phyloP scores from a whole-genome alignment of 2,888 invertebrate species.

The Brenthis daphne region DNA sequence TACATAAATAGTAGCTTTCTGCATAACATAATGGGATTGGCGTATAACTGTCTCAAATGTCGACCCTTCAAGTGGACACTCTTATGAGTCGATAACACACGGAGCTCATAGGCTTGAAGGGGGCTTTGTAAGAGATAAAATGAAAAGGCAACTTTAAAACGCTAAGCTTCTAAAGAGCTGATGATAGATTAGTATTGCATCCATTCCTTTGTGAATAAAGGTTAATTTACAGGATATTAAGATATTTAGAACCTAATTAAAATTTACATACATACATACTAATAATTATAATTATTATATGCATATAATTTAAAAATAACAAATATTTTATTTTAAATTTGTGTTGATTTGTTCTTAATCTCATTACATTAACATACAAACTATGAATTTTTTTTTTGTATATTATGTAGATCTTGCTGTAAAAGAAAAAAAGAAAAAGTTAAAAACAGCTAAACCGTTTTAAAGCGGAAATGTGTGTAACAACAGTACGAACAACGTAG shows the following conservation, averaged over 20 bases:
- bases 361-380: no score
- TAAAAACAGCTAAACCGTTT: no score
- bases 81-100: slow-evolving; percentile 23
- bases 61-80: slow-evolving; percentile 23
- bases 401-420: no score
- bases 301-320: no score
- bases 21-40: slow-evolving; percentile 1
- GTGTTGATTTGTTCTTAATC: no score
- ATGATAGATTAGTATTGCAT: slow-evolving; percentile 21
- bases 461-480: no score
- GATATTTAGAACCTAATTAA: slow-evolving; percentile 1
- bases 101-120: slow-evolving; percentile 17
- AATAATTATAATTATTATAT: no score
- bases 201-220: slow-evolving; percentile 7
- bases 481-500: no score
- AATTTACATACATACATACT: no score
- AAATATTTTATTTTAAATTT: no score
- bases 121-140: slow-evolving; percentile 22
- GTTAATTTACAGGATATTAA: not conserved
- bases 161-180: slow-evolving; percentile 21
- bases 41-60: slow-evolving; percentile 20
- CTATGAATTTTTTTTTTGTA: no score
- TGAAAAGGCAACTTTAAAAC: slow-evolving; percentile 23
- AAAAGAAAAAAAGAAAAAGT: no score
- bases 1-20: not conserved